Conservation (phyloP, 2,113 vertebrate species). For the Planiliza haematocheilus region DNA sequence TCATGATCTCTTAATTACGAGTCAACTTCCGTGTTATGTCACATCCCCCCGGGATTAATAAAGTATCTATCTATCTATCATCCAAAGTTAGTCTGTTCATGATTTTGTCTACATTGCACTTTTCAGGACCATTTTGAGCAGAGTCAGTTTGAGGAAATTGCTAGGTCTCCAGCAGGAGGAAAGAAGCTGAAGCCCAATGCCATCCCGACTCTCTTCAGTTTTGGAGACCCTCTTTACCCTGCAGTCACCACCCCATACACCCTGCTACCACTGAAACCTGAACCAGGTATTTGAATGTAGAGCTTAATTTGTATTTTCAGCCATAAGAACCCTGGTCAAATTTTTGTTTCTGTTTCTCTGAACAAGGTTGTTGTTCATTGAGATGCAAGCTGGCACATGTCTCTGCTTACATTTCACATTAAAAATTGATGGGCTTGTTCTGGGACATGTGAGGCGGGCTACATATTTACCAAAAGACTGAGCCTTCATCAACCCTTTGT, state of each 20-base stretch:
- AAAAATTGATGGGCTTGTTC: no score
- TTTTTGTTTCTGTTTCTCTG: no score
- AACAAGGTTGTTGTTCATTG: neutral
- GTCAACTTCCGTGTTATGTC: no score
- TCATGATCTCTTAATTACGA: no score
- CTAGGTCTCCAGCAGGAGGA: constrained; percentile 83
- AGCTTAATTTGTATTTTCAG: no score
- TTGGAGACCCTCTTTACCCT: constrained; percentile 79
- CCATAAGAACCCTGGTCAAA: no score
- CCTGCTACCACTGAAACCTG: constrained; percentile 76
- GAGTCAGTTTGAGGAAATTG: constrained; percentile 86
- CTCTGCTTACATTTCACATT: neutral
- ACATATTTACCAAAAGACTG: no score
- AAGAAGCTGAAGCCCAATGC: constrained; percentile 87
- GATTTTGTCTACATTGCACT: neutral
- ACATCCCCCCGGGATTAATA: no score
- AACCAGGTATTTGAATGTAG: constrained; percentile 71
- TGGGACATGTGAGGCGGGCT: no score
- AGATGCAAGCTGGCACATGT: neutral
- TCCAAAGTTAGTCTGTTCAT: no score
- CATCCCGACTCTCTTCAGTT: constrained; percentile 83
- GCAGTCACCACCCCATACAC: constrained; percentile 66
- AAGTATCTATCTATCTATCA: no score
- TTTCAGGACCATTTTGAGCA: constrained; percentile 85
- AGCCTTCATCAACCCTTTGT: no score